Conservation (phyloP, 2,797 vertebrate species). For the Pachyuromys duprasi region DNA sequence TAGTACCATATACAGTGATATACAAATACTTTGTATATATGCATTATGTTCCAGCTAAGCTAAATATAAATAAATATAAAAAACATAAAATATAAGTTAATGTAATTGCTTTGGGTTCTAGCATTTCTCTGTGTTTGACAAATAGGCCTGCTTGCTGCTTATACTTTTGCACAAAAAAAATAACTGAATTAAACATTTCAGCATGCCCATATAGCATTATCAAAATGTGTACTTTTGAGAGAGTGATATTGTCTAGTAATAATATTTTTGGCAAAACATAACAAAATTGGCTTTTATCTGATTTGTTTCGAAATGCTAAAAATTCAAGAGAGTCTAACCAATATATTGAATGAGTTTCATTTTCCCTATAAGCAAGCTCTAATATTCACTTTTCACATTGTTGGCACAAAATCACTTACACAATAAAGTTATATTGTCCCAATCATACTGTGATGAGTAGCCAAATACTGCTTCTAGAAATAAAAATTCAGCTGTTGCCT, state of each 20-base stretch:
- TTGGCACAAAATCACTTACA: slow-evolving; percentile 65
- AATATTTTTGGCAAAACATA: slow-evolving; percentile 51
- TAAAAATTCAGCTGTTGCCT: slow-evolving; percentile 63
- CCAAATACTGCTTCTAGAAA: slow-evolving; percentile 73
- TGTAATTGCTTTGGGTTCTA: neutral
- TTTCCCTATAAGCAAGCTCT: neutral
- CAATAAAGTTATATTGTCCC: slow-evolving; percentile 74
- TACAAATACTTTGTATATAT: neutral
- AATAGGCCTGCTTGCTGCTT: neutral
- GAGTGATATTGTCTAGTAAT: slow-evolving; percentile 31
- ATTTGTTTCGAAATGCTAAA: slow-evolving; percentile 40
- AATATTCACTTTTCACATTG: slow-evolving; percentile 66
- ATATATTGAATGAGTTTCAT: neutral
- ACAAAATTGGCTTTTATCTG: slow-evolving; percentile 6
- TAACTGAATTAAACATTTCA: neutral
- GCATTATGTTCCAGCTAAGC: neutral
- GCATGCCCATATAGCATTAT: neutral
- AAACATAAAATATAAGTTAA: neutral
- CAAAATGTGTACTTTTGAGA: slow-evolving; percentile 31
- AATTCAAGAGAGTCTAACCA: neutral
- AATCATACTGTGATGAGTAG: slow-evolving; percentile 70
- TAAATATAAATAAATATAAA: neutral
- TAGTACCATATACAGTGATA: neutral
- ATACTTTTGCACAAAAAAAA: neutral
- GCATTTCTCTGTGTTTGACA: neutral